These are phyloP conservation scores for Tipula lateralis DNA, from an alignment of 2,888 invertebrate genomes.

Conservation along the genomic window DNA sequence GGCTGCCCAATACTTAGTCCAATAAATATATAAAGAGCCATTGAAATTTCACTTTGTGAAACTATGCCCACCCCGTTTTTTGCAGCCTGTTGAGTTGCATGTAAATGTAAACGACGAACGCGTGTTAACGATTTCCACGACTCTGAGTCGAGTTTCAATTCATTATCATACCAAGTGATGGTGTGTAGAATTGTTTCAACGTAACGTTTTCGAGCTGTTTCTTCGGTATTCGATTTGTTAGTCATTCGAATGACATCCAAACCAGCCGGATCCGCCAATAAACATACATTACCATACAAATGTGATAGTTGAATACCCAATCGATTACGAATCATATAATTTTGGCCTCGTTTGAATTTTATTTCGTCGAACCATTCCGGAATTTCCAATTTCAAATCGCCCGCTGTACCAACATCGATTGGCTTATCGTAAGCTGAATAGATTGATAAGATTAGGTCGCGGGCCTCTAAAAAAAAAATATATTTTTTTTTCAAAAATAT, in stretches of 20 bases:
- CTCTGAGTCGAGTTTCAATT: constrained; percentile 38
- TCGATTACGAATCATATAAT: background rate
- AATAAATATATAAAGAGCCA: constrained; percentile 7
- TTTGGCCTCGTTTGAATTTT: background rate
- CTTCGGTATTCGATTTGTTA: background rate
- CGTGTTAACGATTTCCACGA: constrained; percentile 59
- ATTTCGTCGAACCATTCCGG: constrained; percentile 27
- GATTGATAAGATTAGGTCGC: background rate
- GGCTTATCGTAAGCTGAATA: constrained; percentile 21
- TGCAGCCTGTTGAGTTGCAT: background rate
- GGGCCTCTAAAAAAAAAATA: background rate
- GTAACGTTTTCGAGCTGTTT: constrained; percentile 25
- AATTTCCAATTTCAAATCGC: background rate
- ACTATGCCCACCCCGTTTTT: background rate
- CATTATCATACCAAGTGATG: background rate
- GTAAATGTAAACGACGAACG: constrained; percentile 57
- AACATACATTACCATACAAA: background rate
- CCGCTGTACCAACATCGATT: background rate
- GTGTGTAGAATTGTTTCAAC: background rate
- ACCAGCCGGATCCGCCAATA: background rate
- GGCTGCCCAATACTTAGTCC: background rate
- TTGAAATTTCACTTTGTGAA: background rate
- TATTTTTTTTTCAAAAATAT: background rate
- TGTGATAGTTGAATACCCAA: background rate
- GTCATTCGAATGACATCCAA: background rate